Conservation (phyloP, 1,140 invertebrate genomes). For the Bombus soroeensis region DNA sequence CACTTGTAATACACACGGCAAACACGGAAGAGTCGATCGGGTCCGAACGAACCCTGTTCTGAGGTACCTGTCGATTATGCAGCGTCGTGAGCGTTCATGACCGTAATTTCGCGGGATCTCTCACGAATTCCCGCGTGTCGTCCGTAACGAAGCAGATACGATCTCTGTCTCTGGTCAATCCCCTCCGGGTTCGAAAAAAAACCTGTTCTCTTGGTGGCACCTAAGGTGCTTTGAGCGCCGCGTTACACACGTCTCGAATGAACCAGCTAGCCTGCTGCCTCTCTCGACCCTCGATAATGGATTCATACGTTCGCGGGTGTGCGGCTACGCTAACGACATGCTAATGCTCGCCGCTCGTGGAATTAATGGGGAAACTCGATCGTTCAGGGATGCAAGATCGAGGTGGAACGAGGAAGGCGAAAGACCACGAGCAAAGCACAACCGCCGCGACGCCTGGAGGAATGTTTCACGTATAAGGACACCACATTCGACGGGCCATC, state of each 20-base stretch:
- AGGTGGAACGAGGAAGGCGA: constrained; percentile 33
- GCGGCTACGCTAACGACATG: constrained; percentile 66
- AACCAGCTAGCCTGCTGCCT: neutral
- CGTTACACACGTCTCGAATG: constrained; percentile 34
- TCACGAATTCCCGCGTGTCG: constrained; percentile 54
- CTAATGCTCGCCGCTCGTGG: constrained; percentile 63
- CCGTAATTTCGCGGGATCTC: constrained; percentile 45
- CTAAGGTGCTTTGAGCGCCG: constrained; percentile 40
- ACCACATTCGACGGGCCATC: constrained; percentile 31
- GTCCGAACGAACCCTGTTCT: neutral
- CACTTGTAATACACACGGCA: constrained; percentile 11
- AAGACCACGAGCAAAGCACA: neutral
- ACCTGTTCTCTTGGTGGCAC: constrained; percentile 49
- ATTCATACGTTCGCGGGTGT: constrained; percentile 60
- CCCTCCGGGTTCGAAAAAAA: constrained; percentile 22
- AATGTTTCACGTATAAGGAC: constrained; percentile 29
- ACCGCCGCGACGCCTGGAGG: neutral
- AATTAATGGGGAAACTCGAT: constrained; percentile 67
- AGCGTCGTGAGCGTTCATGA: constrained; percentile 46
- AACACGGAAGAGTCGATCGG: constrained; percentile 31
- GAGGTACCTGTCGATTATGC: constrained; percentile 43
- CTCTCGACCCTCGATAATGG: constrained; percentile 47
- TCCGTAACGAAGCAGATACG: constrained; percentile 51
- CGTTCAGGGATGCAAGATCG: constrained; percentile 35
- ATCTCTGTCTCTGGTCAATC: constrained; percentile 17